These are phyloP conservation scores for Pagrus major DNA, from an alignment of 2,113 vertebrate genomes.

Conservation along the genomic window DNA sequence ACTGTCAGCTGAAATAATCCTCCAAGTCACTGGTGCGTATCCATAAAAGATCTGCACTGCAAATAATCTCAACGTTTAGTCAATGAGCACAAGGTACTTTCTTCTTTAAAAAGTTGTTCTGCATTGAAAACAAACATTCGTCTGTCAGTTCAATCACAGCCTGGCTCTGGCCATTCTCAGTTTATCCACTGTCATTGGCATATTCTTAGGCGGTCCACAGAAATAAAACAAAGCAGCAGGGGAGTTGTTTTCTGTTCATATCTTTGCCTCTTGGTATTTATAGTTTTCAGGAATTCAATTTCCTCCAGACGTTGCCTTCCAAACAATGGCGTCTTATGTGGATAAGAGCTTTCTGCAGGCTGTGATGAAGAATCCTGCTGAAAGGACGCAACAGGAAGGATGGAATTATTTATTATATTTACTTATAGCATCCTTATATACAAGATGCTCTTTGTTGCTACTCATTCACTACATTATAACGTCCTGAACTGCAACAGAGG, in stretches of 20 bases:
- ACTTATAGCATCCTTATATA: neutral
- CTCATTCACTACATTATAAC: neutral
- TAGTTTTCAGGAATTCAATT: constrained; percentile 19
- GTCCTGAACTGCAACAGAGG: neutral
- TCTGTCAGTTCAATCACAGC: neutral
- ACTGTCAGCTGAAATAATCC: constrained; percentile 72
- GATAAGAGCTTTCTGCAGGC: neutral
- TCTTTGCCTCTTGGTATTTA: constrained; percentile 19
- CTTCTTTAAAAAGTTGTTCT: constrained; percentile 3
- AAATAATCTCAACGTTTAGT: constrained; percentile 30
- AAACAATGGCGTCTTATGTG: neutral
- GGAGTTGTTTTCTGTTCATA: constrained; percentile 21
- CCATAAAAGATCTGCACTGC: constrained; percentile 15
- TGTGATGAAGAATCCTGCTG: neutral
- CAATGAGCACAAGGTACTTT: neutral
- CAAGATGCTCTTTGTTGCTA: neutral
- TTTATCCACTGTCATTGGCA: neutral
- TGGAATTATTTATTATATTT: neutral
- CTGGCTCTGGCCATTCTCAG: neutral
- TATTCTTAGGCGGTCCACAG: constrained; percentile 10
- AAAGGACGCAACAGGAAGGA: neutral
- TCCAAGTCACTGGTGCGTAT: constrained; percentile 36
- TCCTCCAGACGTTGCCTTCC: neutral
- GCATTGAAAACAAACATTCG: neutral
- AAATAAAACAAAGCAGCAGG: constrained; percentile 40